Percentiles rank a stretch among this genome's conserved stretches.
Evolutionary conservation across 2,113 vertebrate species (phyloP).

Genomic region (Muntiacus muntjak): DNA sequence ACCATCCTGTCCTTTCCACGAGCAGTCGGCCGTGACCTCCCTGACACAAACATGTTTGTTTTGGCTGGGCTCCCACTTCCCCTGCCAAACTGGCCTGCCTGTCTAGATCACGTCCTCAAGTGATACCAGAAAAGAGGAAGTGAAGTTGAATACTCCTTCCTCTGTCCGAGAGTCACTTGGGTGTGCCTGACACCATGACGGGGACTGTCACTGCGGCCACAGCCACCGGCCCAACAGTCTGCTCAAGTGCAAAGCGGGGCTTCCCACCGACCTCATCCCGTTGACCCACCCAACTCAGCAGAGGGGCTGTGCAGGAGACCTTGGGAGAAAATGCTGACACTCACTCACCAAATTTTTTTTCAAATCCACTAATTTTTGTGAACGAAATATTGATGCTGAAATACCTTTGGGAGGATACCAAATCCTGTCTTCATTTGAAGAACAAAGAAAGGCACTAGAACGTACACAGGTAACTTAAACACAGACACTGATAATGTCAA

Average conservation of each 20-base stretch:
- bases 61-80: constrained; percentile 30
- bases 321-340: neutral
- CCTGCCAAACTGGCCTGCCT: neutral
- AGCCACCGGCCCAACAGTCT: neutral
- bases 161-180: neutral
- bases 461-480: neutral
- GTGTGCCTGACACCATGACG: neutral
- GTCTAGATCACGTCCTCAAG: constrained; percentile 11
- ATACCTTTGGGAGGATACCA: neutral
- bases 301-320: neutral
- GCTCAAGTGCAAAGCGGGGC: neutral
- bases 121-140: constrained; percentile 49
- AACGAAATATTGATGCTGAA: neutral
- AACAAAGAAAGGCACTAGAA: neutral
- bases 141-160: neutral
- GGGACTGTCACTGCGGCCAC: neutral
- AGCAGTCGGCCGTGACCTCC: neutral
- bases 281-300: neutral
- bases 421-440: neutral
- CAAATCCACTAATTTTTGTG: neutral
- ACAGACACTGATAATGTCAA: neutral
- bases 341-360: neutral
- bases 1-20: neutral
- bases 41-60: neutral
- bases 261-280: neutral